Conservation (phyloP, 2,797 vertebrate species). For the Gallinago solitaria region DNA sequence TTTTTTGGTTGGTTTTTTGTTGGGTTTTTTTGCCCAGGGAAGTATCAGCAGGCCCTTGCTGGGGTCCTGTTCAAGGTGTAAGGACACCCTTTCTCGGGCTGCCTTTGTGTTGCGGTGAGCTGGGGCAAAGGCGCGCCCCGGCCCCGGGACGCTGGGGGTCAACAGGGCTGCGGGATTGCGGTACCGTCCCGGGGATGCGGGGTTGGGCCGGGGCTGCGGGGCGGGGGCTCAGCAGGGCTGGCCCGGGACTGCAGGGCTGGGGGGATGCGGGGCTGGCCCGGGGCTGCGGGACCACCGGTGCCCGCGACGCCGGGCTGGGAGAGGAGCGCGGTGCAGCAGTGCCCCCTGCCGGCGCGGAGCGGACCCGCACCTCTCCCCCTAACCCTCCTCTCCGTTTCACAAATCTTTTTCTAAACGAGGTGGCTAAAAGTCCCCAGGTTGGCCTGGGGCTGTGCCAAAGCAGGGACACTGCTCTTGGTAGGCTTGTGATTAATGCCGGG, state of each 20-base stretch:
- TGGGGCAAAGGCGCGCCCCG: neutral
- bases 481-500: neutral
- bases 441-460: neutral
- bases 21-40: neutral
- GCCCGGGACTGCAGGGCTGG: neutral
- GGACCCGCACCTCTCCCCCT: neutral
- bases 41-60: neutral
- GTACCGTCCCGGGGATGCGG: neutral
- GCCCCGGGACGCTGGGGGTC: too few relatives aligned
- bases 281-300: neutral
- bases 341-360: neutral
- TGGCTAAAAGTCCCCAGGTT: neutral
- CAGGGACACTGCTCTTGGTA: rapidly evolving
- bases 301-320: neutral
- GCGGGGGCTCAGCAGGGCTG: neutral
- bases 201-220: too few relatives aligned
- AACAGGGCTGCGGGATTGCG: neutral
- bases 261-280: neutral
- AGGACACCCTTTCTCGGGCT: too few relatives aligned
- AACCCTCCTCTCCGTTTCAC: rapidly evolving
- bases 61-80: neutral
- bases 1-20: too few relatives aligned
- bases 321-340: neutral
- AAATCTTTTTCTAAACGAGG: neutral
- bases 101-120: neutral